Evolutionary conservation across 2,797 vertebrate genomes (phyloP).

Genomic region (Schizopygopsis malacanthus): DNA sequence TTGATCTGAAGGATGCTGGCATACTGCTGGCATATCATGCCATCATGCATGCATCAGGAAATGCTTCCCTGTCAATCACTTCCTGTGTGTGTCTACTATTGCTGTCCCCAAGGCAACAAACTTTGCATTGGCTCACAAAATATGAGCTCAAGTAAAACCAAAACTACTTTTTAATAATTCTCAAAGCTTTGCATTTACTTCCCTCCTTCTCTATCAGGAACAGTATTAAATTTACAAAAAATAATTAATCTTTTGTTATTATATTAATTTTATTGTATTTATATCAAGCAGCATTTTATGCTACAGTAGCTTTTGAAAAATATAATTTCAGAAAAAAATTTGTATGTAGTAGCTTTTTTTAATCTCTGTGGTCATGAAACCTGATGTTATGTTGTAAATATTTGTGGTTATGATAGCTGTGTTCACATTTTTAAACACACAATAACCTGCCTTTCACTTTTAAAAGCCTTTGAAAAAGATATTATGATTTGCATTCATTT

Average conservation of each 20-base stretch:
- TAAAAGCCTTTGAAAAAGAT: background rate
- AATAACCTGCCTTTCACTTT: background rate
- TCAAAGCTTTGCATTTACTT: background rate
- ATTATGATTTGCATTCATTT: background rate
- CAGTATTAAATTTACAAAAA: background rate
- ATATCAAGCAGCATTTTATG: background rate
- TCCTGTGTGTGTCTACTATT: background rate
- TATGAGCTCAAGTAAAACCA: background rate
- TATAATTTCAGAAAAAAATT: background rate
- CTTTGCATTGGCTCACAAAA: background rate
- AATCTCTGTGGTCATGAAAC: background rate
- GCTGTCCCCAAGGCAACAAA: background rate
- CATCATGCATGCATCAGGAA: background rate
- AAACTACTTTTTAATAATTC: background rate
- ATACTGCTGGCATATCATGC: background rate
- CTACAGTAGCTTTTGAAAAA: too few relatives aligned
- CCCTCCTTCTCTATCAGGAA: background rate
- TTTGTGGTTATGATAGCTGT: background rate
- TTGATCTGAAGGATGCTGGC: conserved; percentile 18
- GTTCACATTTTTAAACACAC: background rate
- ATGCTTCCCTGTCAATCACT: background rate
- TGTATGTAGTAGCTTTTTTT: background rate
- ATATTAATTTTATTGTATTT: background rate
- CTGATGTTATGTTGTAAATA: background rate
- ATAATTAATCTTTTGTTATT: background rate